Base-by-base conservation (phyloP, 2,888 invertebrate species). In the Nezara viridula region DNA sequence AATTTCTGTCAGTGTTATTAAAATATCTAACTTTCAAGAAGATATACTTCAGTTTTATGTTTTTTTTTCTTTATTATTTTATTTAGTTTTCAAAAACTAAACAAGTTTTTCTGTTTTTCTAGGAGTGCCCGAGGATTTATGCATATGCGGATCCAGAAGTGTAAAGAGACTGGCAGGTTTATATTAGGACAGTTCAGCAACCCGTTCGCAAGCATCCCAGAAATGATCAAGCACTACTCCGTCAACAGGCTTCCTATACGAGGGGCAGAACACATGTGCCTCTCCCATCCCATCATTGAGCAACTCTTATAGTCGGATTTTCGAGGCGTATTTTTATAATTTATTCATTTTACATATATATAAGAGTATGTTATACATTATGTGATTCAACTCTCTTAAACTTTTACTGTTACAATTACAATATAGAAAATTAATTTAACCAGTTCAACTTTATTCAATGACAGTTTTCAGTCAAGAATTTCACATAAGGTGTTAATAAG, bases 211-310 rank as follows among this genome's bases (percentile, higher is more conserved):
- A 96, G 96, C 88, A 98, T 99, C 91, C 98, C 98, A n/a, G 97
- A 97, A 92, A 97, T 99, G 95, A 97, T 99, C 92, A 95, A 96
- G 91, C 98, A 98, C 93, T 98, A 98, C 93, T 97, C 98, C 91
- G 95, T 97, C 89, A 98, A 98, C 93, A 96, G 98, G 92, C 95
- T 99, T 91, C 98, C 98, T 86, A 98, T 99, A 89, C 95, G 98
- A 91, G 98, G 98, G 89, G 98, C 98, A 40, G 98, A 98, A 93
- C 98, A 98, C 93, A 98, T 99, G 96, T 97, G 98, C 92, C 95
- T 99, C 91, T 95, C 98, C 91, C 97, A 98, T 93, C 98, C 98
- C 87, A 96, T 98, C 90, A 96, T 97, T 92, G 97, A 96, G 92
- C 97, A 97, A 93, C 94, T 98, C 91, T 94, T 95, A 93, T 95